Conservation (phyloP, 2,113 vertebrate species). For the Macrotis lagotis region DNA sequence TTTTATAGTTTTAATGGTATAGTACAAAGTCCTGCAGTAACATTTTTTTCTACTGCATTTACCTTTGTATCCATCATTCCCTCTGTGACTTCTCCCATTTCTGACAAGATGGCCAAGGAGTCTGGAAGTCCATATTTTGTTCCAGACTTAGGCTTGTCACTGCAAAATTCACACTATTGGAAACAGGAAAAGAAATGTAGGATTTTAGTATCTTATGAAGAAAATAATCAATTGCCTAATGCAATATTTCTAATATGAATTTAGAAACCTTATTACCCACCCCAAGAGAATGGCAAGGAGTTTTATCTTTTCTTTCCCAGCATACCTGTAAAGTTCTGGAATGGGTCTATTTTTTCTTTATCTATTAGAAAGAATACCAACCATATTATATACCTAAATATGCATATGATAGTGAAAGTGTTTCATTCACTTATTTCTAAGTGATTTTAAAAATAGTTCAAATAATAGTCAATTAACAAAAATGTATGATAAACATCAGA, state of each 20-base stretch:
- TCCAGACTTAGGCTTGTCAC: constrained; percentile 98
- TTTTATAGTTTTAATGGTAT: neutral
- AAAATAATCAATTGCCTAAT: neutral
- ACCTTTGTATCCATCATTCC: constrained; percentile 99
- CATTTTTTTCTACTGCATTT: constrained; percentile 40
- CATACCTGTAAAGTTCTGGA: neutral
- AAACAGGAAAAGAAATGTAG: constrained; percentile 44
- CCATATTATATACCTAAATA: neutral
- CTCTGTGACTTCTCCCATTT: constrained; percentile 99
- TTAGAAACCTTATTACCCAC: neutral
- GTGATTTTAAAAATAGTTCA: neutral
- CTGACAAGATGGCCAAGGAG: constrained; percentile 93
- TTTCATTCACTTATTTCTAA: constrained; percentile 32
- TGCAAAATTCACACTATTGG: constrained; percentile 96
- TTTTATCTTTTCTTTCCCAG: neutral
- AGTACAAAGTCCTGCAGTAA: neutral
- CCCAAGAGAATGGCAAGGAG: neutral
- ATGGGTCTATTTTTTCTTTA: neutral
- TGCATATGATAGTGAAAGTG: neutral
- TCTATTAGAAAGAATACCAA: neutral
- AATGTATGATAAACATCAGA: neutral
- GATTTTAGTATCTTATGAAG: constrained; percentile 22
- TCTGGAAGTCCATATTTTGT: constrained; percentile 96
- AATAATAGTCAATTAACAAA: neutral
- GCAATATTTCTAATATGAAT: neutral